A percentile compares a stretch with the other conserved stretches of the same genome.
Conservation (phyloP, 2,797 vertebrate species). For the Gallirallus australis region DNA sequence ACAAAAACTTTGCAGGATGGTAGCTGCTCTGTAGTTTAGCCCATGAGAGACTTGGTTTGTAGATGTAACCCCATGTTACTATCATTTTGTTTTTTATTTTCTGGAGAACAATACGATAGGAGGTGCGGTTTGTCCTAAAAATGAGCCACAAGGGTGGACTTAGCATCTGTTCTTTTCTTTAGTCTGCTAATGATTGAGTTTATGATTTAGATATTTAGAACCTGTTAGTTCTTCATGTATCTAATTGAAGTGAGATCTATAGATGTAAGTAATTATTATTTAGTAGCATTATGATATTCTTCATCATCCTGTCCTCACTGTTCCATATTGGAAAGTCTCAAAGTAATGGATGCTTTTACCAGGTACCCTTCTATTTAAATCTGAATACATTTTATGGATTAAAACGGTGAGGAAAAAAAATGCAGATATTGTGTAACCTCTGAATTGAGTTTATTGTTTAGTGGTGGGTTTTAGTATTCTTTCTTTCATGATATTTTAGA, state of each 20-base stretch:
- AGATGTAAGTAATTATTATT: background rate
- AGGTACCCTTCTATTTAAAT: background rate
- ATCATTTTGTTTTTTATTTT: background rate
- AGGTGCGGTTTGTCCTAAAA: background rate
- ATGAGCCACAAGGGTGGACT: background rate
- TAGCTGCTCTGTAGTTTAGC: fast-evolving
- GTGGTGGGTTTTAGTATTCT: background rate
- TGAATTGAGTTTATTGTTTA: background rate
- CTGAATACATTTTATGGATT: background rate
- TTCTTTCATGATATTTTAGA: background rate
- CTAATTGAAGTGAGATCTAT: background rate
- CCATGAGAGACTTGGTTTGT: fast-evolving
- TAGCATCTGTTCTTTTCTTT: background rate
- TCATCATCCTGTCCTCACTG: fast-evolving
- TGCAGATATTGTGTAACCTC: background rate
- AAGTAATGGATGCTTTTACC: background rate
- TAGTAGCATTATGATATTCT: fast-evolving
- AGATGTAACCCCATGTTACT: too few species aligned
- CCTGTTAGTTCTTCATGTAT: background rate
- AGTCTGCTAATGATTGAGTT: background rate
- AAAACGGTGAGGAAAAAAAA: fast-evolving
- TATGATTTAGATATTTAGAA: background rate
- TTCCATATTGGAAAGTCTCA: background rate
- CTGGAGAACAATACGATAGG: fast-evolving
- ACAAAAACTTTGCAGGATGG: background rate